These are phyloP conservation scores for Hemiscyllium ocellatum DNA, from an alignment of 2,113 vertebrate genomes.

Conservation along the genomic window DNA sequence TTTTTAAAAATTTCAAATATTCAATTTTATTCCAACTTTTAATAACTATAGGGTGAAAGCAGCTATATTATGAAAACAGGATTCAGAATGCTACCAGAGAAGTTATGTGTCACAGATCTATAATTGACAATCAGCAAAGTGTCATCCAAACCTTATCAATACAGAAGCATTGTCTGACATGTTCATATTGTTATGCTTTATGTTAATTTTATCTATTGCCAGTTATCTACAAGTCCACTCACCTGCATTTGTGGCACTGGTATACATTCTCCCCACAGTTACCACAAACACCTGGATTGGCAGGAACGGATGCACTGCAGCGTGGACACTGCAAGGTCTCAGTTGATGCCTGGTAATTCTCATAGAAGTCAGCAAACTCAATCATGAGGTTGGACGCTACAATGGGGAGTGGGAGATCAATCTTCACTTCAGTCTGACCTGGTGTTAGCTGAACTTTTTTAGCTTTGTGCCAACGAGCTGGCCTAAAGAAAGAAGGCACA, in stretches of 20 bases:
- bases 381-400: constrained; percentile 98
- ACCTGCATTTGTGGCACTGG: constrained; percentile 98
- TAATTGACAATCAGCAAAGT: background rate
- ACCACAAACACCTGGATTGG: constrained; percentile 93
- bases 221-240: background rate
- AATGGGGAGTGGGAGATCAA: constrained; percentile 87
- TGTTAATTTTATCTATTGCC: background rate
- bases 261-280: constrained; percentile 97
- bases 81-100: background rate
- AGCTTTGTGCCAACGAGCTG: constrained; percentile 96
- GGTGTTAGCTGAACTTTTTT: constrained; percentile 95
- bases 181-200: background rate
- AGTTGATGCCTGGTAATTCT: constrained; percentile 96
- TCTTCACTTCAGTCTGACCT: constrained; percentile 94
- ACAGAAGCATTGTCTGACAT: background rate
- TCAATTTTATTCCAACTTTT: background rate
- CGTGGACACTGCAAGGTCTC: constrained; percentile 96
- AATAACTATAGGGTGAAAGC: background rate
- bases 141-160: background rate
- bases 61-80: background rate
- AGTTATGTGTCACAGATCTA: background rate
- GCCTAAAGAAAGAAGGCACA: constrained; percentile 52
- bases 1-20: background rate
- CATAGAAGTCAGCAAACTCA: constrained; percentile 95
- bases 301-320: constrained; percentile 90